These are phyloP conservation scores for Thamnophis elegans DNA, from an alignment of 2,797 vertebrate genomes.

Conservation along the genomic window DNA sequence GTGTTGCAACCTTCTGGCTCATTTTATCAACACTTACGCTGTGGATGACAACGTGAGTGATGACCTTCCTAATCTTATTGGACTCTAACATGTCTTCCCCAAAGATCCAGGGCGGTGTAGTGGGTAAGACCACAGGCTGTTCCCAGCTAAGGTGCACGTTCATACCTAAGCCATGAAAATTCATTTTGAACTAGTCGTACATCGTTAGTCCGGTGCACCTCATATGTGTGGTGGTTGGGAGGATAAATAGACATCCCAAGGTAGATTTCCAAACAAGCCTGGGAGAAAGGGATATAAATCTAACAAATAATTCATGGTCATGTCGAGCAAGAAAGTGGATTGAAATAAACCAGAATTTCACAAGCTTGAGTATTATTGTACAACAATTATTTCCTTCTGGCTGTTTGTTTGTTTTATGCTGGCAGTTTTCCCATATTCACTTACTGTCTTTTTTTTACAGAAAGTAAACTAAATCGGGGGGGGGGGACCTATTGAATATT, in stretches of 20 bases:
- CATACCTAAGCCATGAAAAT: background rate
- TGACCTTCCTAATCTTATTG: background rate
- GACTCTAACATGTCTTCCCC: background rate
- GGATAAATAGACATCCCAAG: background rate
- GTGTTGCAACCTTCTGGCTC: constrained; percentile 87
- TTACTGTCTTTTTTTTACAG: background rate
- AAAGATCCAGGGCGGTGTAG: background rate
- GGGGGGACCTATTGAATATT: background rate
- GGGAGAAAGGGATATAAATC: background rate
- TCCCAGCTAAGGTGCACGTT: background rate
- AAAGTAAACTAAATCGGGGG: background rate
- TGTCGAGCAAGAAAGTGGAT: background rate
- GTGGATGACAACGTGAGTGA: constrained; percentile 86
- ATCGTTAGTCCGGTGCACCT: background rate
- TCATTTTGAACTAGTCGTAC: background rate
- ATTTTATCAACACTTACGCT: constrained; percentile 86
- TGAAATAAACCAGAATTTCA: background rate
- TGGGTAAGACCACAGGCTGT: background rate
- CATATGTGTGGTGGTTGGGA: background rate
- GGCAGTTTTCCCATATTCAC: background rate
- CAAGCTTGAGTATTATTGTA: background rate
- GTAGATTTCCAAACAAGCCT: background rate
- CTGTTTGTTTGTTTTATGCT: background rate
- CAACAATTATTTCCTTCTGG: background rate
- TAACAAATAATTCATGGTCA: background rate